phyloP scores from a whole-genome alignment of 2,113 vertebrate genomes.

The Pycnonotus jocosus region DNA sequence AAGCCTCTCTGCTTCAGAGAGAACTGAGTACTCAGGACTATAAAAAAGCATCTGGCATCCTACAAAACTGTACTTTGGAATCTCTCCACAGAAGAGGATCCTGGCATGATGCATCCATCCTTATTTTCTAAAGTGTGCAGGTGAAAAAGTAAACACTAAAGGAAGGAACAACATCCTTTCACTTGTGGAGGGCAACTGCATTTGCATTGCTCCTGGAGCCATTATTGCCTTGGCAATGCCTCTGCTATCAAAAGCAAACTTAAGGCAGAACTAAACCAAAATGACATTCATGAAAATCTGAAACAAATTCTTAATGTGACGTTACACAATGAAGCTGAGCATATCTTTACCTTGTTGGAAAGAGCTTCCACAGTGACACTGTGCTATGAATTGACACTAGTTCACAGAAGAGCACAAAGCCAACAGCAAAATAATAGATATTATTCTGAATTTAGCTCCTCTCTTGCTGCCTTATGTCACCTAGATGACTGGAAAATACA shows the following conservation, averaged over 20 bases:
- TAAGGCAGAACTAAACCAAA: background rate
- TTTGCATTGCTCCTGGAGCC: background rate
- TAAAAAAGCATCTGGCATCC: background rate
- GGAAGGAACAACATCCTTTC: background rate
- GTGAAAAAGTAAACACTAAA: background rate
- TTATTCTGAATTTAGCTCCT: background rate
- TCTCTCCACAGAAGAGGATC: background rate
- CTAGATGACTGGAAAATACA: background rate
- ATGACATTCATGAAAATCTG: background rate
- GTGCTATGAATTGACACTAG: background rate
- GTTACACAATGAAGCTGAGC: background rate
- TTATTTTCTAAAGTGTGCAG: background rate
- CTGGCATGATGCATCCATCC: background rate
- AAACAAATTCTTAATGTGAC: background rate
- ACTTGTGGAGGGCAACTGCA: background rate
- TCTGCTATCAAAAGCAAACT: background rate
- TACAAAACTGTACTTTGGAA: background rate
- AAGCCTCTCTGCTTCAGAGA: background rate
- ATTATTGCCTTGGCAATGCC: background rate
- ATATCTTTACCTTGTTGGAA: background rate
- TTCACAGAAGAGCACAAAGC: background rate
- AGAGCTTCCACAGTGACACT: fast-evolving
- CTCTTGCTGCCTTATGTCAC: background rate
- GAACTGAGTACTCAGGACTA: background rate
- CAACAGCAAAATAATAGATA: background rate